Evolutionary conservation across 2,797 vertebrate genomes (phyloP), one percentile per base, ranked within the genome.

Genomic region (Trichosurus vulpecula): DNA sequence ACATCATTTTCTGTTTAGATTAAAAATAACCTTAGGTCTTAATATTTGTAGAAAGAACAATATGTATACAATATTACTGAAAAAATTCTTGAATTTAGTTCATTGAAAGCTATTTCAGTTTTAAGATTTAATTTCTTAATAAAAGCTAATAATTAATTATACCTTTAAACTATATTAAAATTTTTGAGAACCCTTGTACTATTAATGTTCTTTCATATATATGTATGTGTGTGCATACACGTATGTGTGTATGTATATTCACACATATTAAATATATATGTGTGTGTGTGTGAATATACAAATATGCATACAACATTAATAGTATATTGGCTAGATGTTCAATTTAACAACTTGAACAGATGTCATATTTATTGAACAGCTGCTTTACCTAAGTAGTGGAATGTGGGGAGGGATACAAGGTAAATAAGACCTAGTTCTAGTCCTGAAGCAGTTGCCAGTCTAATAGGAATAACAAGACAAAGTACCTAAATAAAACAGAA

Each of bases 61-160:
- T 54, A 94, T 95, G 92, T 13, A 35, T 31, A 58, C 29, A 6
- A 16, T 66, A 66, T 66, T 66, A 16, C 96, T 98, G 94, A 52
- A 94, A 81, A 92, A 94, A 97, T 14, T 98, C 98, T 98, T 96
- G 96, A 95, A 97, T 95, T 92, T 96, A 98, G 98, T 98, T 98
- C 97, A 96, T 98, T 97, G 97, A 95, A 66, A 74, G 41, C 13
- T 74, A 19, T 74, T 66, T 66, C 61, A n/a, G 4, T n/a, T 74
- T 74, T 22, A n/a, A 16, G 35, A 74, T 6, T 74, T 19, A 41
- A 41, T 74, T 19, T 35, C 14, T 74, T n/a, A 74, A n/a, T 74
- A n/a, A 74, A 41, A n/a, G 14, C 1, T n/a, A 19, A 6, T 41
- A 74, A n/a, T 31, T 61, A 31, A 35, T 74, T 6, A 41, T 19